A percentile compares a stretch with the other conserved stretches of the same genome.
These are phyloP conservation scores for Ceryle rudis DNA, from an alignment of 2,797 vertebrate genomes.

Conservation along the genomic window DNA sequence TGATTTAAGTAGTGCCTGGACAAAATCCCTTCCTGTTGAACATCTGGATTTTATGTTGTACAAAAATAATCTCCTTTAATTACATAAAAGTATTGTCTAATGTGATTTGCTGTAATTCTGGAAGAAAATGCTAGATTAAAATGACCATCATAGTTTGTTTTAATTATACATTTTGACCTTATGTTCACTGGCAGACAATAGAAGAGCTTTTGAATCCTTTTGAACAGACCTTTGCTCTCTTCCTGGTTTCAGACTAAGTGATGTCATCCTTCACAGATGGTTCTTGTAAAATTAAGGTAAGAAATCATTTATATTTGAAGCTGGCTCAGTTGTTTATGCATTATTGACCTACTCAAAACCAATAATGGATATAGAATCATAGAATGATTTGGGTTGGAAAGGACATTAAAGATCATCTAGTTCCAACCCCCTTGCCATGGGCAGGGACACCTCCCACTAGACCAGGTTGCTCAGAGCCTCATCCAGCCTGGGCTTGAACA, in stretches of 20 bases:
- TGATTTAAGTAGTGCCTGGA: background rate
- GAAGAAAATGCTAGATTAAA: background rate
- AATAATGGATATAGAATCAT: background rate
- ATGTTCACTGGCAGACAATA: background rate
- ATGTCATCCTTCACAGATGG: background rate
- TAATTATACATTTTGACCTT: background rate
- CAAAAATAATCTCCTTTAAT: background rate
- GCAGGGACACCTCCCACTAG: no score
- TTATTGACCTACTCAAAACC: background rate
- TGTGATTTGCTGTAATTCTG: background rate
- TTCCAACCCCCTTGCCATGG: no score
- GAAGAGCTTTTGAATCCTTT: background rate
- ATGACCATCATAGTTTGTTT: background rate
- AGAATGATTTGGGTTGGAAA: no score
- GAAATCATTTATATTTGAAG: background rate
- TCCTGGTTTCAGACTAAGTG: background rate
- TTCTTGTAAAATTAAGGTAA: background rate
- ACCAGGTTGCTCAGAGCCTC: no score
- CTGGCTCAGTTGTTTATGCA: background rate
- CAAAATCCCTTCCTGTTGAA: background rate
- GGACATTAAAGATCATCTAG: no score
- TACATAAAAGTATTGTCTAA: background rate
- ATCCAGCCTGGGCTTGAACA: no score
- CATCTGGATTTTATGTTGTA: slow-evolving; percentile 5
- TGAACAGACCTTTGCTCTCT: background rate